phyloP scores from a whole-genome alignment of 2,888 invertebrate genomes.

The Drosophila kuntzei region DNA sequence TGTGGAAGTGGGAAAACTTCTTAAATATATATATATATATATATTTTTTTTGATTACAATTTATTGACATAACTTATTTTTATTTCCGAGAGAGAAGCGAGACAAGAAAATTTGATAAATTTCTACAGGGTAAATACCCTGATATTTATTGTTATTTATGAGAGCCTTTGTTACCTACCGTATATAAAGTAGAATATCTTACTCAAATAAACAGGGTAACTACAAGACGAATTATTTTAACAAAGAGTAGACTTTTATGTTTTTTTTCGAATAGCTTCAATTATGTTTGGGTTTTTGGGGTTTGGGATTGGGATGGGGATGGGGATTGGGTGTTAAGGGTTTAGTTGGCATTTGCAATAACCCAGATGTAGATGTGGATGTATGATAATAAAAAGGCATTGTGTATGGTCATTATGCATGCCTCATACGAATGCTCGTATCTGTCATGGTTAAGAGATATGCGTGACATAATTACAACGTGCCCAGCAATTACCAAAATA shows the following conservation, averaged over 20 bases:
- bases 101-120: too few species aligned
- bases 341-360: conserved; percentile 30
- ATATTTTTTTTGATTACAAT: too few species aligned
- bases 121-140: too few species aligned
- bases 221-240: not conserved
- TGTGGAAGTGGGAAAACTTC: too few species aligned
- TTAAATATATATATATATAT: too few species aligned
- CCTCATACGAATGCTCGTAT: conserved; percentile 22
- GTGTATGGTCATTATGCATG: conserved; percentile 47
- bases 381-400: conserved; percentile 50
- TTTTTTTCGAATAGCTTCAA: not conserved
- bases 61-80: too few species aligned
- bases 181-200: too few species aligned
- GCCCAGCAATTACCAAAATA: conserved; percentile 60
- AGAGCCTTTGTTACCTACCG: too few species aligned
- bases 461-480: conserved; percentile 60
- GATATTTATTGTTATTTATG: too few species aligned
- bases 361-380: conserved; percentile 39
- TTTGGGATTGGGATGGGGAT: too few species aligned
- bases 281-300: not conserved
- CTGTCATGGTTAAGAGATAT: conserved; percentile 39
- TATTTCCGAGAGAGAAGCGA: too few species aligned
- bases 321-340: not conserved
- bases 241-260: not conserved
- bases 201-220: not conserved